phyloP scores from a whole-genome alignment of 2,888 invertebrate species.

The Pseudanteris insignis region DNA sequence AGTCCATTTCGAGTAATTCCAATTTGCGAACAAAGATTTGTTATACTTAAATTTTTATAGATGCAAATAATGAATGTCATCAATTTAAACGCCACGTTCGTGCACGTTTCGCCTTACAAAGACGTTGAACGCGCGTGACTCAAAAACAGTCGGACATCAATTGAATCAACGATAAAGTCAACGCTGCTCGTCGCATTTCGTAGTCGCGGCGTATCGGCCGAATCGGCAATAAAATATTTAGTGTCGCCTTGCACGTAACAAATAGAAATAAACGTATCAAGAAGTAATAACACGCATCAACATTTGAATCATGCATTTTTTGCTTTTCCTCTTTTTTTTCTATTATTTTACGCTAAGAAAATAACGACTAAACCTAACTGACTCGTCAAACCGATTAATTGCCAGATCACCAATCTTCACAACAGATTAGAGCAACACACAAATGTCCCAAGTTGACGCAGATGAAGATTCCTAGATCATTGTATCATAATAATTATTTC shows the following conservation, averaged over 20 bases:
- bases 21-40: conserved; percentile 40
- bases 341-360: conserved; percentile 25
- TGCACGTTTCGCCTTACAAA: conserved; percentile 14
- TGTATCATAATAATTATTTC: conserved; percentile 42
- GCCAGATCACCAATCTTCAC: too few species aligned
- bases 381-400: conserved; percentile 37
- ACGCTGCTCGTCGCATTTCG: conserved; percentile 35
- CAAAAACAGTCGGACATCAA: conserved; percentile 28
- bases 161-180: conserved; percentile 40
- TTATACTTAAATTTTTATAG: conserved; percentile 36
- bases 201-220: conserved; percentile 29
- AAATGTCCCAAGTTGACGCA: conserved; percentile 30
- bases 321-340: too few species aligned
- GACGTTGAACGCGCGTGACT: conserved; percentile 32
- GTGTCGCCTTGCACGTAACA: conserved; percentile 43
- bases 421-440: conserved; percentile 37
- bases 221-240: conserved; percentile 43
- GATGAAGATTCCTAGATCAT: conserved; percentile 39
- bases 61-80: conserved; percentile 32
- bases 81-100: conserved; percentile 15
- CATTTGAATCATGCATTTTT: conserved; percentile 39
- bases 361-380: conserved; percentile 36
- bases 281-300: conserved; percentile 42
- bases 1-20: conserved; percentile 10
- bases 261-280: conserved; percentile 45